Base-by-base conservation (phyloP, 1,140 invertebrate genomes). In the Epicauta chinensis region DNA sequence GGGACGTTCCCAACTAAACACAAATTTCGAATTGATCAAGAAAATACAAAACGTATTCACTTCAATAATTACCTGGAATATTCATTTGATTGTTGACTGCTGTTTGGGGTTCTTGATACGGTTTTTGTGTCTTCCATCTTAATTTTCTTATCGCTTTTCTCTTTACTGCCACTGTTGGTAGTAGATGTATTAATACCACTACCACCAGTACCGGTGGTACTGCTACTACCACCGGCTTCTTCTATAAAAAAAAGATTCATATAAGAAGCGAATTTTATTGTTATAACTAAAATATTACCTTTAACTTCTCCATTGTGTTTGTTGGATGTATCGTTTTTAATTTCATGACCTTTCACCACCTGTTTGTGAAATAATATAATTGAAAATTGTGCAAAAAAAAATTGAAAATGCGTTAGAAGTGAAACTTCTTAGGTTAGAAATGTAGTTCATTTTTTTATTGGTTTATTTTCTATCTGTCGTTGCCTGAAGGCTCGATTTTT, bases 231-330 rank as follows among this genome's bases (percentile, higher is more conserved):
- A 1, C 23, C 23, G 23, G 23, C n/a, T 3, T 37, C 46, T 48
- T 56, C 55, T 56, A 35, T 9, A 56, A 51, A 29, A 32, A 5
- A 9, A n/a, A n/a, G n/a, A n/a, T n/a, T n/a, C n/a, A n/a, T n/a
- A n/a, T n/a, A n/a, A n/a, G n/a, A n/a, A n/a, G n/a, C n/a, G n/a
- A n/a, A n/a, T n/a, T n/a, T n/a, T n/a, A n/a, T n/a, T n/a, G n/a
- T n/a, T n/a, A n/a, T n/a, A n/a, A n/a, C n/a, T n/a, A n/a, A n/a
- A n/a, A n/a, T 23, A 23, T 23, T 23, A 23, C 23, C 23, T 23
- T 23, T 34, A 30, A 52, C 43, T 47, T 68, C 64, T 12, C 66
- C 66, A 51, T 68, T 68, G 37, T 60, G 59, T 45, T 65, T 69
- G 29, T 48, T 60, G 12, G 35, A 42, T 9, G 44, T 45, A 23